A percentile compares a stretch with the other conserved stretches of the same genome.
Conservation (phyloP, 2,888 invertebrate genomes). For the Melipona beecheii region DNA sequence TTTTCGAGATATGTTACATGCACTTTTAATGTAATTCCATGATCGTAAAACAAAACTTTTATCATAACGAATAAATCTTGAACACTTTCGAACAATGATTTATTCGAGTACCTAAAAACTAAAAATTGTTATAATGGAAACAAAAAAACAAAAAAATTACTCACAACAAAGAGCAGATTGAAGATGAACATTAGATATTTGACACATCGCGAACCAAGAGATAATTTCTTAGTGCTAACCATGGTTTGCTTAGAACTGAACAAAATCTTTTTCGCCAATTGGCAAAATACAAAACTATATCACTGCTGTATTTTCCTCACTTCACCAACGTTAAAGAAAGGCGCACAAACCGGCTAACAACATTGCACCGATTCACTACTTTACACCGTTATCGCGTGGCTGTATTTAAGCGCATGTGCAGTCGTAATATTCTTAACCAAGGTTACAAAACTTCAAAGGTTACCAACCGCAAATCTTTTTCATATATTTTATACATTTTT, state of each 20-base stretch:
- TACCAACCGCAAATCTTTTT: slow-evolving; percentile 31
- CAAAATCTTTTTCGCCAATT: neutral
- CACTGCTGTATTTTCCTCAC: neutral
- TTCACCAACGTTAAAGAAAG: slow-evolving; percentile 39
- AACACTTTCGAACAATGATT: neutral
- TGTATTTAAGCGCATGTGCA: slow-evolving; percentile 38
- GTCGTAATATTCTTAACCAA: slow-evolving; percentile 24
- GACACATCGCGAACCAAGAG: slow-evolving; percentile 86
- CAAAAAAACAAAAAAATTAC: slow-evolving; percentile 75
- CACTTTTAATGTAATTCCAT: neutral
- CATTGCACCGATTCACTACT: slow-evolving; percentile 48
- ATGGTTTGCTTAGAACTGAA: slow-evolving; percentile 27
- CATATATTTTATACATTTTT: neutral
- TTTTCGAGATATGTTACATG: neutral
- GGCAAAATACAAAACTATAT: neutral
- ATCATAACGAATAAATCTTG: neutral
- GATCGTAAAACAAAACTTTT: neutral
- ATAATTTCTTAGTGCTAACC: slow-evolving; percentile 73
- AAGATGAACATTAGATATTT: slow-evolving; percentile 90
- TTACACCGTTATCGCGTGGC: slow-evolving; percentile 51
- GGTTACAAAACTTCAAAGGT: slow-evolving; percentile 56
- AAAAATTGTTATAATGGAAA: neutral
- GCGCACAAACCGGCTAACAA: slow-evolving; percentile 45
- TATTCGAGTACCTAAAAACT: neutral
- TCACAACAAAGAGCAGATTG: slow-evolving; percentile 91